Conservation (phyloP, 2,113 vertebrate genomes). For the Microcebus murinus region DNA sequence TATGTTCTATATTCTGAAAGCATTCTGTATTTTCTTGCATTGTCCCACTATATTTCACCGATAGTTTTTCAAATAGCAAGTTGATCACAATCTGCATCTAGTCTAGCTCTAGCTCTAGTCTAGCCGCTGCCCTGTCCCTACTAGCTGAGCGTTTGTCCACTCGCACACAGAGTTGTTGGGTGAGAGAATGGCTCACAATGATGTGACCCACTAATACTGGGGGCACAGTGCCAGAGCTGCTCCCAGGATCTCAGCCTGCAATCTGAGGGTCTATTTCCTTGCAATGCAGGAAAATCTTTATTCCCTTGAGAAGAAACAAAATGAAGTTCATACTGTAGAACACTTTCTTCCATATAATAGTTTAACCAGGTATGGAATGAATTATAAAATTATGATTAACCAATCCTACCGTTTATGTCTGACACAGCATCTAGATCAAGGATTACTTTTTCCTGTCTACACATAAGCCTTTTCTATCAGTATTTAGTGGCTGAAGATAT, state of each 20-base stretch:
- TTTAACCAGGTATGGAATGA: background rate
- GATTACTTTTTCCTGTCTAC: background rate
- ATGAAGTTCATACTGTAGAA: background rate
- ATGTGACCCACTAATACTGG: too few species aligned
- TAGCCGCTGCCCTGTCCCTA: background rate
- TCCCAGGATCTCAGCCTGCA: background rate
- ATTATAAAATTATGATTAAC: background rate
- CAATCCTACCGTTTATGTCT: background rate
- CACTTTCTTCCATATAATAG: background rate
- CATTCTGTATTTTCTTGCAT: background rate
- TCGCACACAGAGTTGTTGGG: background rate
- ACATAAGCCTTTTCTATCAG: background rate
- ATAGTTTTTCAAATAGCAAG: background rate
- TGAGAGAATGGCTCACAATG: background rate
- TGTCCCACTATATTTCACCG: background rate
- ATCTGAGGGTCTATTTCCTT: background rate
- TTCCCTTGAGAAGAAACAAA: background rate
- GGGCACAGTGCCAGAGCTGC: rapidly evolving
- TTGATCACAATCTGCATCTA: background rate
- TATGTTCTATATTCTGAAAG: background rate
- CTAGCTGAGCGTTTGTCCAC: background rate
- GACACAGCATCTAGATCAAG: background rate
- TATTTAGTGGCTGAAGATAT: background rate
- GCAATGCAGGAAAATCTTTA: background rate
- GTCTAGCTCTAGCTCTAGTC: background rate